phyloP scores from a whole-genome alignment of 2,113 vertebrate species.

The Aptenodytes patagonicus region DNA sequence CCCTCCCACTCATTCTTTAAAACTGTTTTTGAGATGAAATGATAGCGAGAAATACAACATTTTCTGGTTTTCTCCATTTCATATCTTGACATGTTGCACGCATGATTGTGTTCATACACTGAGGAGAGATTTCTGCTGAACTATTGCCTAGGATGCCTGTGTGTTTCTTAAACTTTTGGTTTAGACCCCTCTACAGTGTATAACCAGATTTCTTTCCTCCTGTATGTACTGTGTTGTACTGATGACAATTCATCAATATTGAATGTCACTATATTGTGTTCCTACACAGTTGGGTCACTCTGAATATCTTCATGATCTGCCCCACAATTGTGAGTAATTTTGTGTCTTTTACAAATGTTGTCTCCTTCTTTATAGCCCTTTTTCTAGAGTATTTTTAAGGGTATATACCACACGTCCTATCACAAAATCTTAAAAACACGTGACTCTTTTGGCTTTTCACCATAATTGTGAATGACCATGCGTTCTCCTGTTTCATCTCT shows the following conservation, averaged over 20 bases:
- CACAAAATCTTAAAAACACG: background rate
- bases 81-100: fast-evolving
- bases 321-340: background rate
- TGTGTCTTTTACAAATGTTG: background rate
- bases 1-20: background rate
- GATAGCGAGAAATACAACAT: background rate
- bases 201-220: background rate
- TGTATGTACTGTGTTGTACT: background rate
- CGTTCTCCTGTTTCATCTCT: background rate
- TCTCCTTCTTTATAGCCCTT: background rate
- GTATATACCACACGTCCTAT: background rate
- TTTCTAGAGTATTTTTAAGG: background rate
- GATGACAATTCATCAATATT: background rate
- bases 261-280: background rate
- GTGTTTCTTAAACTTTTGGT: background rate
- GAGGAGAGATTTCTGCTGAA: background rate
- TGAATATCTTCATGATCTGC: background rate
- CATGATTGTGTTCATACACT: background rate
- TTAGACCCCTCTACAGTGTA: background rate
- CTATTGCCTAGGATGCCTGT: background rate
- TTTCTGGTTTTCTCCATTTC: background rate
- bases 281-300: background rate
- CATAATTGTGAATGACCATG: background rate
- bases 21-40: background rate
- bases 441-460: background rate